Evolutionary conservation across 2,113 vertebrate genomes (phyloP).

Genomic region (Peromyscus maniculatus): DNA sequence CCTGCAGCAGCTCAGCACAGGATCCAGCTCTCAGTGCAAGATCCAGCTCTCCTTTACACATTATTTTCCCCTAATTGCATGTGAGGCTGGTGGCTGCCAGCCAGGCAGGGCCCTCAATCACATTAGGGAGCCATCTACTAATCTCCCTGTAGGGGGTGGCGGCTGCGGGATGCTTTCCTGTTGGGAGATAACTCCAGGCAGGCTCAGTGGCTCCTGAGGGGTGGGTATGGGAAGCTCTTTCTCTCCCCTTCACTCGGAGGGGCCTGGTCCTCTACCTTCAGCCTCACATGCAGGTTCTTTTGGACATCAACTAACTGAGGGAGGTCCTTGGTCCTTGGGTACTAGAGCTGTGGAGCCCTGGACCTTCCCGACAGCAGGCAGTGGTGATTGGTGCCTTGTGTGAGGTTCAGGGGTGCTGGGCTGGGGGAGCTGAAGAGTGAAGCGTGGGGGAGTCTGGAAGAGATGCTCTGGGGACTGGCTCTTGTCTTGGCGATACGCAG

Average conservation of each 20-base stretch:
- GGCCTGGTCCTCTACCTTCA: not conserved
- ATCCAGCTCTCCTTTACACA: slow-evolving; percentile 47
- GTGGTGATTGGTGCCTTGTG: not conserved
- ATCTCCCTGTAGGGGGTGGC: slow-evolving; percentile 10
- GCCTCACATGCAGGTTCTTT: not conserved
- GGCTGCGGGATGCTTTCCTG: slow-evolving; percentile 45
- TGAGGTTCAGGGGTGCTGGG: not conserved
- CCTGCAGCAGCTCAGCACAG: not conserved
- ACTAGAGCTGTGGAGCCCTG: not conserved
- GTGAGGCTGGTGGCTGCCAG: slow-evolving; percentile 68
- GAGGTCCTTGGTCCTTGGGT: not conserved
- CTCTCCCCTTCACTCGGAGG: no score
- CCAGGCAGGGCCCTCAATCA: slow-evolving; percentile 56
- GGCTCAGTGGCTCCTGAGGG: not conserved
- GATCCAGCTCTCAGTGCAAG: not conserved
- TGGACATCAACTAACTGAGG: not conserved
- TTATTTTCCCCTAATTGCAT: slow-evolving; percentile 67
- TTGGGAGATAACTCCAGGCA: slow-evolving; percentile 7
- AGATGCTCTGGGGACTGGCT: not conserved
- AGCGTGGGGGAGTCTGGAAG: not conserved
- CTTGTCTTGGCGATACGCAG: not conserved
- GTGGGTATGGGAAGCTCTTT: not conserved
- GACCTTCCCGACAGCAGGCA: not conserved
- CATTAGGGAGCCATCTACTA: slow-evolving; percentile 67
- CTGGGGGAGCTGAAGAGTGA: not conserved